Evolutionary conservation across 2,888 invertebrate species (phyloP).

Genomic region (Ennomos erosarius): DNA sequence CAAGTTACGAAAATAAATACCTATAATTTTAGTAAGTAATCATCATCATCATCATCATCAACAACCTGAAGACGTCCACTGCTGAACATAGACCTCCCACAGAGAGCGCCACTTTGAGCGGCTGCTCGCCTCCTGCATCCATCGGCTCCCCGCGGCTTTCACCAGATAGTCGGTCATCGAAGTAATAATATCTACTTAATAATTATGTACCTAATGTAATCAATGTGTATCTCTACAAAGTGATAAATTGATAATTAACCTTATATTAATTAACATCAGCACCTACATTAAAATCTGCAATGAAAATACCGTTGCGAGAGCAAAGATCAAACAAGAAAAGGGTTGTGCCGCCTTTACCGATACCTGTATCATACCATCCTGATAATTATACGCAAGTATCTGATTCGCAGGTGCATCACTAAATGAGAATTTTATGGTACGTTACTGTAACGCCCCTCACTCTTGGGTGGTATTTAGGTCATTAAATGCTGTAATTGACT

Average conservation of each 20-base stretch:
- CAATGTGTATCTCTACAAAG: not conserved
- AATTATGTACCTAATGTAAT: too few relatives aligned
- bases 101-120: too few relatives aligned
- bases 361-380: constrained; percentile 33
- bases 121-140: too few relatives aligned
- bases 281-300: constrained; percentile 55
- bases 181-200: too few relatives aligned
- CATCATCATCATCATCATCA: too few relatives aligned
- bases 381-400: constrained; percentile 31
- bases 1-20: too few relatives aligned
- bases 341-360: constrained; percentile 62
- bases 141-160: too few relatives aligned
- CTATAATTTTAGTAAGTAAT: too few relatives aligned
- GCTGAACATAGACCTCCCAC: too few relatives aligned
- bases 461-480: constrained; percentile 50
- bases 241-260: constrained; percentile 35
- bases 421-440: constrained; percentile 49
- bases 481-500: constrained; percentile 27
- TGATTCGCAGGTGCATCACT: constrained; percentile 57
- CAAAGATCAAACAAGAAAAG: constrained; percentile 65
- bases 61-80: too few relatives aligned
- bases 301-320: constrained; percentile 49
- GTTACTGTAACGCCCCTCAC: constrained; percentile 37
- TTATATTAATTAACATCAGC: constrained; percentile 30
- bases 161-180: too few relatives aligned